Evolutionary conservation across 2,113 vertebrate genomes (phyloP).

Genomic region (Triplophysa rosa): DNA sequence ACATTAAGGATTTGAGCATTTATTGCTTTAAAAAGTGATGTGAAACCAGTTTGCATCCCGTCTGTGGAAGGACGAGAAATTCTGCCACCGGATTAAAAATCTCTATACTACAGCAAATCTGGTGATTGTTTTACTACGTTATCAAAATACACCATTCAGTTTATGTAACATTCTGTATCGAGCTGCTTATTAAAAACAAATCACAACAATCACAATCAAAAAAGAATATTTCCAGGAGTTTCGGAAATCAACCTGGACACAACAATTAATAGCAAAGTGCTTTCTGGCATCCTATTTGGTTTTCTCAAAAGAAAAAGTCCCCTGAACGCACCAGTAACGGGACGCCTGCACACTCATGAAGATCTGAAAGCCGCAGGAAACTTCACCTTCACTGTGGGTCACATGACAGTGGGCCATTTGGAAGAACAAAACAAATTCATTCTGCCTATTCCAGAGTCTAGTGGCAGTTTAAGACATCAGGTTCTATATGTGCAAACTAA

Average conservation of each 20-base stretch:
- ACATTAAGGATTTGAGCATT: not conserved
- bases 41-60: not conserved
- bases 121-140: slow-evolving; percentile 39
- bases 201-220: slow-evolving; percentile 7
- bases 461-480: slow-evolving; percentile 40
- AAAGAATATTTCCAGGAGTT: slow-evolving; percentile 8
- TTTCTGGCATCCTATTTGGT: slow-evolving; percentile 17
- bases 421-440: slow-evolving; percentile 21
- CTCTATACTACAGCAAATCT: slow-evolving; percentile 25
- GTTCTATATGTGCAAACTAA: slow-evolving; percentile 43
- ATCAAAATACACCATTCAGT: slow-evolving; percentile 36
- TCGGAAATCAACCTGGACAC: not conserved
- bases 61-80: slow-evolving; percentile 3
- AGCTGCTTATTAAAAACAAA: slow-evolving; percentile 7
- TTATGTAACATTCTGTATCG: slow-evolving; percentile 24
- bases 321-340: not conserved
- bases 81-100: not conserved
- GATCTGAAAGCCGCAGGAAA: not conserved
- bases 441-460: not conserved
- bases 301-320: slow-evolving; percentile 25
- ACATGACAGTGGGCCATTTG: not conserved
- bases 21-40: slow-evolving; percentile 21
- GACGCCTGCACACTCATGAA: not conserved
- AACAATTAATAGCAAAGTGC: slow-evolving; percentile 25
- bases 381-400: not conserved